These are phyloP conservation scores for Cantharis rustica DNA, from an alignment of 2,888 invertebrate species.

Conservation along the genomic window DNA sequence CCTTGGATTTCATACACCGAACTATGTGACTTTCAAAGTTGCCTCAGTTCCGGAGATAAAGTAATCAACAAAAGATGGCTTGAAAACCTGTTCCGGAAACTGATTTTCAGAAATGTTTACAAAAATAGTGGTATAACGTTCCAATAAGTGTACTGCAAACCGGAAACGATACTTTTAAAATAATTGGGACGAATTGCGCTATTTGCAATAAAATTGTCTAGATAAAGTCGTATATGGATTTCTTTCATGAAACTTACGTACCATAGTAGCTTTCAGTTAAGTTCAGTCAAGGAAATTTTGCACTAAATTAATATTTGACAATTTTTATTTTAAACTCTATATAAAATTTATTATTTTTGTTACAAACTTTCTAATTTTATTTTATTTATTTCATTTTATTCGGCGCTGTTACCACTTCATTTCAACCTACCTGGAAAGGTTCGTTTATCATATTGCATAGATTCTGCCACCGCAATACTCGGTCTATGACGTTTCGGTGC, in stretches of 20 bases:
- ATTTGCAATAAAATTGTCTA: neutral
- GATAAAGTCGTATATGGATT: neutral
- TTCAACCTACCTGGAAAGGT: too few relatives aligned
- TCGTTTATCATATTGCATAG: too few relatives aligned
- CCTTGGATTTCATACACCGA: neutral
- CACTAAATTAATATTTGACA: too few relatives aligned
- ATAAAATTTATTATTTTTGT: too few relatives aligned
- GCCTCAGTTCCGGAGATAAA: neutral
- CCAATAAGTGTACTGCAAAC: neutral
- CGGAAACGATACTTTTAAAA: neutral
- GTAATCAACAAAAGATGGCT: neutral
- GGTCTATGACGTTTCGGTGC: too few relatives aligned
- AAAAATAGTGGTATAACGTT: neutral
- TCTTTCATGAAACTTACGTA: neutral
- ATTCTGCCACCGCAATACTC: too few relatives aligned
- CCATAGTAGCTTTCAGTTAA: too few relatives aligned
- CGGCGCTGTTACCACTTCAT: too few relatives aligned
- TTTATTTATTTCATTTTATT: too few relatives aligned
- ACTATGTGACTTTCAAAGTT: neutral
- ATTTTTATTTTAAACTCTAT: too few relatives aligned
- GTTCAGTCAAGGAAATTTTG: too few relatives aligned
- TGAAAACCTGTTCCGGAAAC: neutral
- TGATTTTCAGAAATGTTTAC: neutral
- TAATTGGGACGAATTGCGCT: neutral
- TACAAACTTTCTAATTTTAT: too few relatives aligned